Conservation (phyloP, 1,140 invertebrate species). For the Solen grandis region DNA sequence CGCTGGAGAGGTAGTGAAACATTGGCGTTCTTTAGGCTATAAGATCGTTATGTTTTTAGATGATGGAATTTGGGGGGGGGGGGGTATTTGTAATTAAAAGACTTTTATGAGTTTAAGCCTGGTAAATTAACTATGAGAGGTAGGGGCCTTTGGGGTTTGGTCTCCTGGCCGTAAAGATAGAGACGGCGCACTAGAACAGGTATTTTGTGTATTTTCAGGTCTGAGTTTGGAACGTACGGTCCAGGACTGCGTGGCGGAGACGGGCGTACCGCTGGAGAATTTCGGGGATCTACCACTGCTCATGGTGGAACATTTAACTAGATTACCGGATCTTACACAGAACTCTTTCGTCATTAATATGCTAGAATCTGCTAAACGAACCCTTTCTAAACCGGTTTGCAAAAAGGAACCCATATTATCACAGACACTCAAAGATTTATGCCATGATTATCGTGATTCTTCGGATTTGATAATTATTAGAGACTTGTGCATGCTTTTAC, state of each 20-base stretch:
- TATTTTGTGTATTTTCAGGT: background rate
- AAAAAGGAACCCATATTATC: constrained; percentile 3
- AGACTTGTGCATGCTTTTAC: too few relatives aligned
- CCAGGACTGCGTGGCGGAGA: background rate
- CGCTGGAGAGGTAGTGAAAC: too few relatives aligned
- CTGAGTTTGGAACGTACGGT: background rate
- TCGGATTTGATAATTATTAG: constrained; percentile 22
- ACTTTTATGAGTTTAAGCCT: background rate
- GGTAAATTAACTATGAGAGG: constrained; percentile 3
- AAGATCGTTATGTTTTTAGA: constrained; percentile 47
- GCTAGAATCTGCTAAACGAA: constrained; percentile 8
- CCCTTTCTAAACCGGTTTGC: constrained; percentile 3
- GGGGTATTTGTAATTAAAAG: too few relatives aligned
- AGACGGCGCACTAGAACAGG: background rate
- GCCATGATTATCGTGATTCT: constrained; percentile 1
- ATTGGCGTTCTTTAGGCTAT: too few relatives aligned
- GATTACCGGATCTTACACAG: constrained; percentile 20
- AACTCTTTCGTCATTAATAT: constrained; percentile 21
- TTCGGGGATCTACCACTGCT: background rate
- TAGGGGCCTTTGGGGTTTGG: background rate
- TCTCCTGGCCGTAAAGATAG: constrained; percentile 3
- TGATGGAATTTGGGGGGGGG: constrained; percentile 34
- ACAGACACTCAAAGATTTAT: constrained; percentile 17
- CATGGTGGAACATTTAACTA: constrained; percentile 14
- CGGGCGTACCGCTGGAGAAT: background rate